Percentiles rank a stretch among this genome's conserved stretches.
phyloP scores from a whole-genome alignment of 2,113 vertebrate species.

The Pogonocichla stellata region DNA sequence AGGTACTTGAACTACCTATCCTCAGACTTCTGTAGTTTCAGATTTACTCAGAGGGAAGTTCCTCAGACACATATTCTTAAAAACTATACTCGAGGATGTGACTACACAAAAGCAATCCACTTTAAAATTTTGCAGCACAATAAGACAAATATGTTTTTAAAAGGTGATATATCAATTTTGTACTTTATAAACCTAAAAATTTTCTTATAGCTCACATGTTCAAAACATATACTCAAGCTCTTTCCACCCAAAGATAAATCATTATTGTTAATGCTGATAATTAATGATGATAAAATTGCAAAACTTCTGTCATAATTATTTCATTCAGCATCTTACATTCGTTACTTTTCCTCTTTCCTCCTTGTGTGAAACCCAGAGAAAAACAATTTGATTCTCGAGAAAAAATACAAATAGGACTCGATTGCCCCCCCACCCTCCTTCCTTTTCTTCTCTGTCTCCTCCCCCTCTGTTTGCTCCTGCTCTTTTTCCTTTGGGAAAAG shows the following conservation, averaged over 20 bases:
- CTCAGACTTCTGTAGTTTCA: not conserved
- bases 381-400: not conserved
- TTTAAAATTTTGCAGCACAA: not conserved
- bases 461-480: not conserved
- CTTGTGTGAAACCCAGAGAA: not conserved
- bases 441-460: not conserved
- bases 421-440: rapidly evolving
- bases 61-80: not conserved
- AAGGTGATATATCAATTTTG: not conserved
- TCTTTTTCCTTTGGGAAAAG: conserved; percentile 24
- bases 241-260: not conserved
- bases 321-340: not conserved
- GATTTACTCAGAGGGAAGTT: not conserved
- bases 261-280: not conserved
- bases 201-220: not conserved
- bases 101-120: not conserved
- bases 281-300: not conserved
- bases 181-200: not conserved
- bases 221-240: not conserved
- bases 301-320: not conserved
- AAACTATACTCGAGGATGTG: not conserved
- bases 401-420: not conserved
- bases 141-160: not conserved
- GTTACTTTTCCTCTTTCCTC: not conserved
- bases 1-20: not conserved